Conservation (phyloP, 2,888 invertebrate genomes). For the Macaria notata region DNA sequence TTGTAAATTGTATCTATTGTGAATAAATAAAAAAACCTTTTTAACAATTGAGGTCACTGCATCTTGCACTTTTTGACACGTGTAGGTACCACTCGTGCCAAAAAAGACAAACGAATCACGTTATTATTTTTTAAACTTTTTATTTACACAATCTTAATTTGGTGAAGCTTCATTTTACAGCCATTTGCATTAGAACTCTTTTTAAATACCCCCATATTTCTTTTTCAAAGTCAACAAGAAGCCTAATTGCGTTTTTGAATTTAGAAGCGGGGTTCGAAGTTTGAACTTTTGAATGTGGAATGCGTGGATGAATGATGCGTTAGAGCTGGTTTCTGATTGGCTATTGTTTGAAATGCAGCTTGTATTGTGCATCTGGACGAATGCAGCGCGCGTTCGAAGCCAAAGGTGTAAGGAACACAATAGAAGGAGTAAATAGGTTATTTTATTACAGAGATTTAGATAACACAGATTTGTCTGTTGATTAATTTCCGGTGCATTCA, state of each 20-base stretch:
- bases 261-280: constrained; percentile 39
- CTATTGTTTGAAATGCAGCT: constrained; percentile 65
- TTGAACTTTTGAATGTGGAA: constrained; percentile 46
- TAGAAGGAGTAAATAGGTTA: constrained; percentile 13
- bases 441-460: constrained; percentile 30
- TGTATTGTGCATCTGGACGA: constrained; percentile 50
- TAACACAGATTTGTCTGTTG: constrained; percentile 3
- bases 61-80: constrained; percentile 1
- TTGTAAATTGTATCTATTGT: no score
- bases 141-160: constrained; percentile 21
- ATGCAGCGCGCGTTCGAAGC: constrained; percentile 13
- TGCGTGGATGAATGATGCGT: constrained; percentile 58
- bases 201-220: constrained; percentile 15
- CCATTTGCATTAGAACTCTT: constrained; percentile 10
- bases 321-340: constrained; percentile 59
- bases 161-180: not conserved
- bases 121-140: not conserved
- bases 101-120: constrained; percentile 13
- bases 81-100: constrained; percentile 23
- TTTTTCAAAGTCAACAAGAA: constrained; percentile 38
- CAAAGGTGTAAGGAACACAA: constrained; percentile 11
- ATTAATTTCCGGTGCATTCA: constrained; percentile 9
- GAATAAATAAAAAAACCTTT: no score
- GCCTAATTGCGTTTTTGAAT: constrained; percentile 46
- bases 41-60: constrained; percentile 9